These are phyloP conservation scores for Orius laevigatus DNA, from an alignment of 1,140 invertebrate species.

Conservation along the genomic window DNA sequence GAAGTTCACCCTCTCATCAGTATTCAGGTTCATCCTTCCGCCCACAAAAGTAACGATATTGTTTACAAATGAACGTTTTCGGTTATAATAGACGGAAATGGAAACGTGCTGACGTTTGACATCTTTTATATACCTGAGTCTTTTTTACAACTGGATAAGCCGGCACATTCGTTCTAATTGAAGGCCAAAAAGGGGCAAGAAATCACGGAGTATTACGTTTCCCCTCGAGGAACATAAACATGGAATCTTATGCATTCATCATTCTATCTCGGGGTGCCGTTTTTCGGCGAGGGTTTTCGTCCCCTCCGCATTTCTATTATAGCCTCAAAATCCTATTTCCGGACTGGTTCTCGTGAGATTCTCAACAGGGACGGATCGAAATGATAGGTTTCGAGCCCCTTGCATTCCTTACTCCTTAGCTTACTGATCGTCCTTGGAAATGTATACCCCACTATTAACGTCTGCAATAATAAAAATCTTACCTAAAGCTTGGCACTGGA, in stretches of 20 bases:
- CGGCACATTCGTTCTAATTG: not conserved
- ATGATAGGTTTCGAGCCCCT: not conserved
- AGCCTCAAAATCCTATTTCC: not conserved
- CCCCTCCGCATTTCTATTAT: too few species aligned
- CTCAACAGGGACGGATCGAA: not conserved
- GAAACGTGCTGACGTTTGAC: too few species aligned
- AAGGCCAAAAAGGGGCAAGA: not conserved
- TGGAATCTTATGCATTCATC: not conserved
- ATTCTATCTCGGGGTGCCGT: not conserved
- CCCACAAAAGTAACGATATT: too few species aligned
- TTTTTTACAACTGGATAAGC: too few species aligned
- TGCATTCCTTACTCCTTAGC: not conserved
- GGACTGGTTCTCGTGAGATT: not conserved
- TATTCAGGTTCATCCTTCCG: too few species aligned
- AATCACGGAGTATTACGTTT: not conserved
- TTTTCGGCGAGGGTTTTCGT: not conserved
- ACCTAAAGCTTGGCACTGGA: slow-evolving; percentile 77
- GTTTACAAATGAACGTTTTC: too few species aligned
- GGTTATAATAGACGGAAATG: too few species aligned
- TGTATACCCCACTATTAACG: not conserved
- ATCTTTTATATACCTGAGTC: too few species aligned
- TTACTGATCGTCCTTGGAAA: too few species aligned
- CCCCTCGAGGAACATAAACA: not conserved
- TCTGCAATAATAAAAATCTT: slow-evolving; percentile 26
- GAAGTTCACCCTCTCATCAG: too few species aligned